Conservation (phyloP, 2,888 invertebrate genomes). For the Cephus runcator region DNA sequence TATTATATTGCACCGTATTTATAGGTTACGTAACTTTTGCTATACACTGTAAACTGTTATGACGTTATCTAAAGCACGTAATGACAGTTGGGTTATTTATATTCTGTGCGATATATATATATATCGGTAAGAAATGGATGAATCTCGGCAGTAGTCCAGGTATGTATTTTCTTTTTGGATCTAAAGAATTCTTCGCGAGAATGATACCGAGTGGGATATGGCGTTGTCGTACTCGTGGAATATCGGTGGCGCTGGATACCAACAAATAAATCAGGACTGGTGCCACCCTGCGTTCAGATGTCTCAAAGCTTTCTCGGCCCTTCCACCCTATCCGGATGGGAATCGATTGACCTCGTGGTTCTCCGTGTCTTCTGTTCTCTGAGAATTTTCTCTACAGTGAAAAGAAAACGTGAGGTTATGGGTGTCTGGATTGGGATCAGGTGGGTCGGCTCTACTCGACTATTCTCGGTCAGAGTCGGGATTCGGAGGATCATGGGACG, state of each 20-base stretch:
- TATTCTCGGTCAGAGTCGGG: not conserved
- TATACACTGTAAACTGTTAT: not conserved
- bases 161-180: not conserved
- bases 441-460: not conserved
- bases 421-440: not conserved
- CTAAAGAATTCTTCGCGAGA: not conserved
- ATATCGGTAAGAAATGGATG: not conserved
- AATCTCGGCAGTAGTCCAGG: not conserved
- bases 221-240: not conserved
- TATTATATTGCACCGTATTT: not conserved
- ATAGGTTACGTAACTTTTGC: not conserved
- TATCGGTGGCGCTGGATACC: constrained; percentile 9
- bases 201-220: not conserved
- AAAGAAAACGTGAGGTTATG: not conserved
- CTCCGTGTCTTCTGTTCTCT: not conserved
- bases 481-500: constrained; percentile 7
- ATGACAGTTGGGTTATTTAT: not conserved
- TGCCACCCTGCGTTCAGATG: not conserved
- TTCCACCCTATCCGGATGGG: not conserved
- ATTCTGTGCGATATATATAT: not conserved
- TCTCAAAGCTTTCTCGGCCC: constrained; percentile 3
- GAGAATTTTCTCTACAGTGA: not conserved
- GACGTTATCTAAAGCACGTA: not conserved
- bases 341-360: constrained; percentile 3
- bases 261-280: constrained; percentile 20